phyloP scores from a whole-genome alignment of 2,113 vertebrate genomes.

The Pomatorhinus ruficollis region DNA sequence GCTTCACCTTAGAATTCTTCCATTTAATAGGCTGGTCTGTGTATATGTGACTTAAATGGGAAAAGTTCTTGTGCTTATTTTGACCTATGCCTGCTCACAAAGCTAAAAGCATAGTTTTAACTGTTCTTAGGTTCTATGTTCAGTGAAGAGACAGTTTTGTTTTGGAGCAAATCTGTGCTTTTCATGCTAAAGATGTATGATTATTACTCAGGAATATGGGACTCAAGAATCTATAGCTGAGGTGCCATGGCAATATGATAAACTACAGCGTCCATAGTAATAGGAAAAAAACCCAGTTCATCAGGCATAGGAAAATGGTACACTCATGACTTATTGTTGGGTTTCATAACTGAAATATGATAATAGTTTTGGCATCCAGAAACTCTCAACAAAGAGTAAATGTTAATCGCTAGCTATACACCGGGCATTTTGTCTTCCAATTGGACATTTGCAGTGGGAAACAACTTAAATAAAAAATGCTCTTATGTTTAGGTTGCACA shows the following conservation, averaged over 20 bases:
- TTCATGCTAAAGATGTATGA: background rate
- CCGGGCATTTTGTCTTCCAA: background rate
- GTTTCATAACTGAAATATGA: background rate
- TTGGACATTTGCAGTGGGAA: background rate
- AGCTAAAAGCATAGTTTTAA: background rate
- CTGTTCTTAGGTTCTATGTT: background rate
- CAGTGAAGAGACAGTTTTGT: background rate
- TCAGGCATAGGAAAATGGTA: background rate
- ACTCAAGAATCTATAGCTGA: background rate
- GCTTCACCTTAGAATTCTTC: background rate
- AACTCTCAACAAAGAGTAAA: background rate
- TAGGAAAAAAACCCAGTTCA: background rate
- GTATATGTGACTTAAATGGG: background rate
- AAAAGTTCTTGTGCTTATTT: background rate
- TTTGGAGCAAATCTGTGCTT: background rate
- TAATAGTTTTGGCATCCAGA: background rate
- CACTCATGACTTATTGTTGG: accelerated
- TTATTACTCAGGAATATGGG: background rate
- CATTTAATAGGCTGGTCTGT: background rate
- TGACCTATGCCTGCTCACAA: background rate
- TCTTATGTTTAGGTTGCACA: background rate
- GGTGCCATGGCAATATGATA: background rate
- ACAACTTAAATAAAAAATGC: background rate
- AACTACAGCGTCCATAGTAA: background rate
- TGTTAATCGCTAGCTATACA: background rate